These are phyloP conservation scores for Carollia perspicillata DNA, from an alignment of 2,113 vertebrate species.

Conservation along the genomic window DNA sequence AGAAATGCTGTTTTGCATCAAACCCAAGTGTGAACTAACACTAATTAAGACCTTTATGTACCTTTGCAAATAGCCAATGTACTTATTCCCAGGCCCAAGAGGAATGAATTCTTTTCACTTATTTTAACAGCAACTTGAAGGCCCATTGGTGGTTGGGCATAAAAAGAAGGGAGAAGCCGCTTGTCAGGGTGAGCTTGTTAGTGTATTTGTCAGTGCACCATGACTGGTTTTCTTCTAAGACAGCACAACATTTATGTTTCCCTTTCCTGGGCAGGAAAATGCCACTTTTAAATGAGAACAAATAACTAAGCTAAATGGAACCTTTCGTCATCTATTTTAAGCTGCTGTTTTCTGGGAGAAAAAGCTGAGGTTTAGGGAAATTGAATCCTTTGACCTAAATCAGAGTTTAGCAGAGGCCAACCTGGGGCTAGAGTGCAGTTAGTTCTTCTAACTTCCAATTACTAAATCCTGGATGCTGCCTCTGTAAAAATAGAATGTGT, in stretches of 20 bases:
- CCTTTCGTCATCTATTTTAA: neutral
- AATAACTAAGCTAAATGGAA: neutral
- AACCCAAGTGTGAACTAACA: neutral
- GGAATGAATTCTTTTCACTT: neutral
- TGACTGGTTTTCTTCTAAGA: neutral
- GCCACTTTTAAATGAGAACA: neutral
- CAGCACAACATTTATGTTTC: neutral
- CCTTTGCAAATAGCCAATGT: conserved; percentile 2
- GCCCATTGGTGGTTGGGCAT: neutral
- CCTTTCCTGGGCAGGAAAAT: neutral
- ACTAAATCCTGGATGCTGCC: neutral
- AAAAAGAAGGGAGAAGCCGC: neutral
- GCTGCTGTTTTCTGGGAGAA: neutral
- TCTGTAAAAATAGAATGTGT: neutral
- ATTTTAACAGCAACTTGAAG: neutral
- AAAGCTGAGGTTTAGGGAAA: neutral
- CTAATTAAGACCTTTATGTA: neutral
- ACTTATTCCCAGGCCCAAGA: neutral
- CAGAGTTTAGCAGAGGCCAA: neutral
- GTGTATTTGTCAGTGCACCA: fast-evolving
- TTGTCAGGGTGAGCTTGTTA: neutral
- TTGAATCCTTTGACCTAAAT: neutral
- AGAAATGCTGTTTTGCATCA: neutral
- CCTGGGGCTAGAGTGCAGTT: neutral
- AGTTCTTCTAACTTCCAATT: neutral